Evolutionary conservation across 2,113 vertebrate species (phyloP).

Genomic region (Oenanthe melanoleuca): DNA sequence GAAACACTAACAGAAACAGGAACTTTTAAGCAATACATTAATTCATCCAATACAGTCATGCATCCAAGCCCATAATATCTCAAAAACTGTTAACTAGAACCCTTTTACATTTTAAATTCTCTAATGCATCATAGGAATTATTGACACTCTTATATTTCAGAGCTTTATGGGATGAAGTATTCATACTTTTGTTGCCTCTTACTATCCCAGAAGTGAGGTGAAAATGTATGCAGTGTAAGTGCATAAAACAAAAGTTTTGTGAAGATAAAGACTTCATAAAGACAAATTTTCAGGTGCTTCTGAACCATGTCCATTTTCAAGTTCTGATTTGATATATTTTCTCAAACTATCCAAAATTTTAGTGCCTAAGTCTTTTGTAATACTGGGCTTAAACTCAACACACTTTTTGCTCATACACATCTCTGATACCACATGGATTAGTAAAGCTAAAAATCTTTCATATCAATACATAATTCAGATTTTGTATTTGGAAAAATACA

Average conservation of each 20-base stretch:
- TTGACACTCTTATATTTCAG: background rate
- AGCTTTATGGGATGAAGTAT: background rate
- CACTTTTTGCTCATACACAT: background rate
- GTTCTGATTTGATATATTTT: background rate
- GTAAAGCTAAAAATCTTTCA: background rate
- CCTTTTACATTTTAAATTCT: background rate
- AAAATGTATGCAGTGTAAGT: background rate
- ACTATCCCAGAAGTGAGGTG: background rate
- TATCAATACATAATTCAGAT: background rate
- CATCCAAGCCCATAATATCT: background rate
- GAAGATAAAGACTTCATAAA: background rate
- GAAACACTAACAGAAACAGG: background rate
- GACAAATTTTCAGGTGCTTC: background rate
- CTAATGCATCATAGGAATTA: background rate
- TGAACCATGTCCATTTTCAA: background rate
- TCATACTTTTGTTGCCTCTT: background rate
- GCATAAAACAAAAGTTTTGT: background rate
- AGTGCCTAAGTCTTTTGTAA: background rate
- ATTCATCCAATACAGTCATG: background rate
- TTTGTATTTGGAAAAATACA: background rate
- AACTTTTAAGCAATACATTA: background rate
- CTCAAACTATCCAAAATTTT: background rate
- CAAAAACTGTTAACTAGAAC: background rate
- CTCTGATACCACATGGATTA: background rate
- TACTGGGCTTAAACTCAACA: background rate